A percentile compares a stretch with the other conserved stretches of the same genome.
Evolutionary conservation across 2,113 vertebrate species (phyloP).

Genomic region (Erpornis zantholeuca): DNA sequence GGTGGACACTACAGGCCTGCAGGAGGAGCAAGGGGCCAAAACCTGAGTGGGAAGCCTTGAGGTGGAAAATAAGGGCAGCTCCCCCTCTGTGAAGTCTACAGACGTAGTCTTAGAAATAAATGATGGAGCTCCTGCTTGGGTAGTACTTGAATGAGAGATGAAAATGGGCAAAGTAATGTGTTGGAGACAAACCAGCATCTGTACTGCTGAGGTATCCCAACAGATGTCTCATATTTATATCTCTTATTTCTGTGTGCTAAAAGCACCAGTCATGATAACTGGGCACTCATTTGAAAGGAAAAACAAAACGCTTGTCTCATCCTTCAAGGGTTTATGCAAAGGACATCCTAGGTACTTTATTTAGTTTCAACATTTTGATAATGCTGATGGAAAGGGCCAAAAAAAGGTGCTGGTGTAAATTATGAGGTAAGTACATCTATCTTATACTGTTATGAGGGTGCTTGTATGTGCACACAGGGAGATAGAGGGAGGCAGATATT

Average conservation of each 20-base stretch:
- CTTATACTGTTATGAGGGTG: not conserved
- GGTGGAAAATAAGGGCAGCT: not conserved
- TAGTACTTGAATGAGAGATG: not conserved
- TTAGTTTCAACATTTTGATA: not conserved
- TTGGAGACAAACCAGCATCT: not conserved
- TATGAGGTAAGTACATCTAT: not conserved
- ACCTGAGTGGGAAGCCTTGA: not conserved
- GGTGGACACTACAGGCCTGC: not conserved
- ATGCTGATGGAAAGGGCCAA: not conserved
- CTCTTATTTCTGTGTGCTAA: not conserved
- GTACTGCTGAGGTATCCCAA: not conserved
- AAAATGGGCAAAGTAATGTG: not conserved
- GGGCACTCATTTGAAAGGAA: not conserved
- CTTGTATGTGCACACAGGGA: accelerated
- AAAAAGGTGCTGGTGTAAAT: not conserved
- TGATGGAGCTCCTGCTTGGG: not conserved
- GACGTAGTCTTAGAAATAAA: not conserved
- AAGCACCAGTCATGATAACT: not conserved
- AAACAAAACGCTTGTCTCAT: not conserved
- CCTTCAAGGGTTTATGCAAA: not conserved
- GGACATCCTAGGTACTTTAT: not conserved
- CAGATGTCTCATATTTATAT: not conserved
- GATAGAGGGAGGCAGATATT: not conserved
- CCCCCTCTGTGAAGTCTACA: not conserved
- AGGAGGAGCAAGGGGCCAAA: not conserved